These are phyloP conservation scores for Planococcus citri DNA, from an alignment of 1,140 invertebrate genomes.

Conservation along the genomic window DNA sequence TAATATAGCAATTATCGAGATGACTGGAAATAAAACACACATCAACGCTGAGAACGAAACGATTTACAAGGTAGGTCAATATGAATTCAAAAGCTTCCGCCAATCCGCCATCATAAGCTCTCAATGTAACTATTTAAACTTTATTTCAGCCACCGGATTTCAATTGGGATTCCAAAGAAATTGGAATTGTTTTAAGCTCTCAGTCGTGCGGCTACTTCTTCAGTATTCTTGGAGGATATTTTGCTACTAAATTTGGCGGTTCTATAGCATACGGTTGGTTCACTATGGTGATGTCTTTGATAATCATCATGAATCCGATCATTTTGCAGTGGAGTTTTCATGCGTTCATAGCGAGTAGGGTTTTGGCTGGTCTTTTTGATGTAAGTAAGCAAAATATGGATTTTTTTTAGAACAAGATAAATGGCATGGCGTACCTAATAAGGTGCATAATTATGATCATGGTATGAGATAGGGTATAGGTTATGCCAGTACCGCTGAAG, in stretches of 20 bases:
- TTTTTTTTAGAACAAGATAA: too few relatives aligned
- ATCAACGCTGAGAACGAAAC: background rate
- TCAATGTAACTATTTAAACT: too few relatives aligned
- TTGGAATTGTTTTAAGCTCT: slow-evolving; percentile 46
- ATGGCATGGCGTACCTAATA: too few relatives aligned
- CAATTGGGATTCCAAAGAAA: slow-evolving; percentile 41
- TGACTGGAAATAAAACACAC: background rate
- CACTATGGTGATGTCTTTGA: background rate
- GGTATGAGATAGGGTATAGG: background rate
- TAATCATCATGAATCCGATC: background rate
- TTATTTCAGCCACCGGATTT: slow-evolving; percentile 54
- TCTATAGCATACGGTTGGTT: slow-evolving; percentile 33
- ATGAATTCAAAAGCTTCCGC: too few relatives aligned
- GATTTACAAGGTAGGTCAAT: too few relatives aligned
- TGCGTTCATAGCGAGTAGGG: background rate
- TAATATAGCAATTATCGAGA: background rate
- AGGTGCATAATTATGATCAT: too few relatives aligned
- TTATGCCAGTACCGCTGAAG: slow-evolving; percentile 59
- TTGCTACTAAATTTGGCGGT: slow-evolving; percentile 40
- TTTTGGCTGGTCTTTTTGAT: background rate
- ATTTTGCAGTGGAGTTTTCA: background rate
- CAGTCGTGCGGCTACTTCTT: slow-evolving; percentile 57
- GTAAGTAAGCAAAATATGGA: background rate
- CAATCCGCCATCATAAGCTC: too few relatives aligned
- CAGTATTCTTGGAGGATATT: slow-evolving; percentile 44